phyloP scores from a whole-genome alignment of 2,888 invertebrate species.

The Hypena proboscidalis region DNA sequence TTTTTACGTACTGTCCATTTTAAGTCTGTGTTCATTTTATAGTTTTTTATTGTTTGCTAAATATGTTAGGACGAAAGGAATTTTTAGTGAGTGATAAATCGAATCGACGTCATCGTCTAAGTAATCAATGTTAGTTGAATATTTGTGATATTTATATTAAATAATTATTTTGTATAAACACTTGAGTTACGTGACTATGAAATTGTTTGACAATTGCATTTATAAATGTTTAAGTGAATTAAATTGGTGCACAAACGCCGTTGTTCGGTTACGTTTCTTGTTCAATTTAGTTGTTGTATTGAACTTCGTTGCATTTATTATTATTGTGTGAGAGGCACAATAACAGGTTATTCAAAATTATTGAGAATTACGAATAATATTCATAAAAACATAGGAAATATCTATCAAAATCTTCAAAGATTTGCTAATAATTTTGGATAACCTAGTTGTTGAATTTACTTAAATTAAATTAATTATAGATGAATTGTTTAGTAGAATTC shows the following conservation, averaged over 20 bases:
- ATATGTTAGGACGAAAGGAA: conserved; percentile 16
- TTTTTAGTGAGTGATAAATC: conserved; percentile 19
- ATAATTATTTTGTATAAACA: conserved; percentile 27
- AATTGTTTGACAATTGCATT: conserved; percentile 69
- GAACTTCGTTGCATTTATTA: conserved; percentile 67
- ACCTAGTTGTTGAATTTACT: conserved; percentile 23
- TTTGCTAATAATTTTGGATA: conserved; percentile 19
- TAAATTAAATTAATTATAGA: conserved; percentile 46
- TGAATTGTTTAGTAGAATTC: conserved; percentile 47
- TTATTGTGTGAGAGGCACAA: conserved; percentile 21
- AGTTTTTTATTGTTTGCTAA: conserved; percentile 26
- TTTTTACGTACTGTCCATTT: conserved; percentile 29
- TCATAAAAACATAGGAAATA: too few species aligned
- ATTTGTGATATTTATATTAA: conserved; percentile 59
- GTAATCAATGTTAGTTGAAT: conserved; percentile 27
- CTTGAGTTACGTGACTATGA: conserved; percentile 48
- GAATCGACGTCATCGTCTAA: conserved; percentile 10
- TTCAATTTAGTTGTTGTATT: conserved; percentile 39
- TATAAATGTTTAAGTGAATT: conserved; percentile 34
- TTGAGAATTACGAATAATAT: too few species aligned
- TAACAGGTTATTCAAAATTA: conserved; percentile 23
- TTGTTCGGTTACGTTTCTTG: conserved; percentile 42
- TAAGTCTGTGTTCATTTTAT: conserved; percentile 46
- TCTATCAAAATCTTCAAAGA: too few species aligned
- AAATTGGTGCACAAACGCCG: conserved; percentile 58